Conservation (phyloP, 1,140 invertebrate species). For the Venturia canescens region DNA sequence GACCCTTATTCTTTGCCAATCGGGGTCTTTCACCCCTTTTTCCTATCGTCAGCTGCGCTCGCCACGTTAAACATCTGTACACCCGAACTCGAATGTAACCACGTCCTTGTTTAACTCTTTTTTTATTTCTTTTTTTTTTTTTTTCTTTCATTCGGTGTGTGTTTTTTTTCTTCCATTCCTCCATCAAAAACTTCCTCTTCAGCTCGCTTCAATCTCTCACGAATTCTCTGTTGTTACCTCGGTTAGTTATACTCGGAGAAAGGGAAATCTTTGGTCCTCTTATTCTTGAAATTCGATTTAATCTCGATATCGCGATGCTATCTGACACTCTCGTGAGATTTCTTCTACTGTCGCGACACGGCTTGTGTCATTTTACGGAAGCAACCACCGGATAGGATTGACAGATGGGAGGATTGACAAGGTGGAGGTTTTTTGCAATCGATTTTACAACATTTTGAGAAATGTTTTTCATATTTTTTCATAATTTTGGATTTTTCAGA, state of each 20-base stretch:
- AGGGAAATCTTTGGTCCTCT: constrained; percentile 3
- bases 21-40: constrained; percentile 75
- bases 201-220: constrained; percentile 1
- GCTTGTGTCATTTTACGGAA: background rate
- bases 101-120: constrained; percentile 50
- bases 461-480: background rate
- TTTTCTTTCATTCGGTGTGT: too few relatives aligned
- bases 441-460: background rate
- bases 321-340: constrained; percentile 25
- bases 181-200: constrained; percentile 26
- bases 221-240: constrained; percentile 43
- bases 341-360: background rate
- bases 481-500: background rate
- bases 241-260: constrained; percentile 37
- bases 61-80: constrained; percentile 73
- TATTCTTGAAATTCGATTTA: constrained; percentile 6
- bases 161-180: background rate
- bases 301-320: constrained; percentile 41
- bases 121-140: background rate
- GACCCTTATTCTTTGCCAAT: constrained; percentile 58
- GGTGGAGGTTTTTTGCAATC: background rate
- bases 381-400: background rate
- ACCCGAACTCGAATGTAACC: constrained; percentile 70
- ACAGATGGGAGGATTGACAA: constrained; percentile 6
- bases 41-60: constrained; percentile 70